These are phyloP conservation scores for Mastacembelus armatus DNA, from an alignment of 2,797 vertebrate genomes.

Conservation along the genomic window DNA sequence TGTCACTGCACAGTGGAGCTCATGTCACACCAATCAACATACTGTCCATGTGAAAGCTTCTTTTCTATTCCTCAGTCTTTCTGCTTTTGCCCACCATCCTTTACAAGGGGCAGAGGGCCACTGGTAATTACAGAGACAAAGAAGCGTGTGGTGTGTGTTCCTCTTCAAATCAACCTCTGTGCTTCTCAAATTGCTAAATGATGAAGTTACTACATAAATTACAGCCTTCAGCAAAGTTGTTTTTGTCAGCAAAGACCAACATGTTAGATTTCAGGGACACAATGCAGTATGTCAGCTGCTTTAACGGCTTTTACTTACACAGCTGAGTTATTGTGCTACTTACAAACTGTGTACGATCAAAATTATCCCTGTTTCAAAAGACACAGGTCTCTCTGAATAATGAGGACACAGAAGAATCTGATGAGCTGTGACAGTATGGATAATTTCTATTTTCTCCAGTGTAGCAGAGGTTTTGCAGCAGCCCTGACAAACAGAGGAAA, in stretches of 20 bases:
- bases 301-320: neutral
- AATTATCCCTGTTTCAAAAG: neutral
- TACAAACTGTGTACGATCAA: slow-evolving; percentile 3
- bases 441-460: slow-evolving; percentile 20
- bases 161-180: slow-evolving; percentile 46
- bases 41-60: neutral
- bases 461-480: slow-evolving; percentile 1
- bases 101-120: slow-evolving; percentile 17
- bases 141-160: slow-evolving; percentile 24
- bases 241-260: slow-evolving; percentile 13
- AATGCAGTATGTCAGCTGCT: neutral
- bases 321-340: neutral
- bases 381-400: neutral
- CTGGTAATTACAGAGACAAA: slow-evolving; percentile 54
- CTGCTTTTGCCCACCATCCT: slow-evolving; percentile 26
- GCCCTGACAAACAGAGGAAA: slow-evolving; percentile 21
- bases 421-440: slow-evolving; percentile 20
- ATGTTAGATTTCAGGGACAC: slow-evolving; percentile 29
- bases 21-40: neutral
- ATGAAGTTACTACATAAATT: slow-evolving; percentile 53
- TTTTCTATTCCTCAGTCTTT: neutral
- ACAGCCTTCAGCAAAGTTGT: slow-evolving; percentile 23
- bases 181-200: slow-evolving; percentile 54
- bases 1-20: neutral
- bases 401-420: slow-evolving; percentile 1